Conservation (phyloP, 2,797 vertebrate genomes). For the Selene dorsalis region DNA sequence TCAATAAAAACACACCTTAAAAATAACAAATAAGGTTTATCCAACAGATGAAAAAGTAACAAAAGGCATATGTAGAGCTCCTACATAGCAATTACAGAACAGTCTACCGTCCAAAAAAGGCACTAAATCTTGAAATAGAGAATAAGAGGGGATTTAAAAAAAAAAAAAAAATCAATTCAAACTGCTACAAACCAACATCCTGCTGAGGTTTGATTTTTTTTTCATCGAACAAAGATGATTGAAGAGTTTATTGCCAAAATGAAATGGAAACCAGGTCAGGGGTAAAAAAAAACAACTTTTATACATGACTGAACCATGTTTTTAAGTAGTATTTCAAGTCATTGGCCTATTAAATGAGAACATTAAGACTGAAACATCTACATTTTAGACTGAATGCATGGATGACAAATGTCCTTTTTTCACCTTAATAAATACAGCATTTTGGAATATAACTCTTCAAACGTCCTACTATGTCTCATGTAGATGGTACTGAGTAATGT, state of each 20-base stretch:
- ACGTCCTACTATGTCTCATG: constrained; percentile 50
- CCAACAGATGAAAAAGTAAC: constrained; percentile 95
- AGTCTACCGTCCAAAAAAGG: constrained; percentile 99
- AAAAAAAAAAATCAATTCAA: constrained; percentile 71
- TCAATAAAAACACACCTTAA: constrained; percentile 99
- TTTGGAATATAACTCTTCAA: constrained; percentile 38
- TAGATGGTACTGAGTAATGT: constrained; percentile 69
- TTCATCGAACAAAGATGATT: constrained; percentile 73
- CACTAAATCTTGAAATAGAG: constrained; percentile 98
- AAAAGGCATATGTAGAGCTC: constrained; percentile 95
- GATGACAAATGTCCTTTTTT: not conserved
- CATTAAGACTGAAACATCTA: constrained; percentile 42
- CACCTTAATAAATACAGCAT: constrained; percentile 19
- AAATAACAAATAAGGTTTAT: constrained; percentile 91
- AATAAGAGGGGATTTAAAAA: constrained; percentile 73
- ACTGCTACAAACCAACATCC: constrained; percentile 78
- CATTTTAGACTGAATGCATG: constrained; percentile 16
- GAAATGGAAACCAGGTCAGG: constrained; percentile 39
- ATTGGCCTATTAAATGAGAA: constrained; percentile 40
- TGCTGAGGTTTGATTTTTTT: constrained; percentile 74
- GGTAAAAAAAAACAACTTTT: not conserved
- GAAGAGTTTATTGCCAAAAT: constrained; percentile 70
- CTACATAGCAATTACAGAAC: constrained; percentile 98
- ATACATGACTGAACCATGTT: constrained; percentile 33
- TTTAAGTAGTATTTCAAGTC: constrained; percentile 38